Conservation (phyloP, 2,888 invertebrate species). For the Pocota personata region DNA sequence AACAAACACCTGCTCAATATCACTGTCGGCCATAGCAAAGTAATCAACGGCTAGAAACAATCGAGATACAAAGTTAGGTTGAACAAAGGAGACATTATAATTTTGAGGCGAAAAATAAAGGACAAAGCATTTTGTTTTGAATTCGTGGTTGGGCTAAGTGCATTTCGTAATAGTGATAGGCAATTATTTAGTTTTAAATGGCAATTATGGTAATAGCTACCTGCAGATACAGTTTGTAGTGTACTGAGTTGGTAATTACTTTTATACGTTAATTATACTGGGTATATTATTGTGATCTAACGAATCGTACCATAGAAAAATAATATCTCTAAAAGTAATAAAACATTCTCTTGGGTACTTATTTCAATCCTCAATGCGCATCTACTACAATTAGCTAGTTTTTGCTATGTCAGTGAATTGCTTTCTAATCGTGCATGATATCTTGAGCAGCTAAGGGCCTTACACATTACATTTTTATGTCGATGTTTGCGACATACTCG, state of each 20-base stretch:
- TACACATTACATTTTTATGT: no score
- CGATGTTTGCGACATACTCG: no score
- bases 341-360: no score
- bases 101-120: background rate
- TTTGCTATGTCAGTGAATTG: no score
- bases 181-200: background rate
- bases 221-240: background rate
- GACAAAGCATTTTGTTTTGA: background rate
- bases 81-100: background rate
- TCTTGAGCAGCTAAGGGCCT: no score
- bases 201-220: background rate
- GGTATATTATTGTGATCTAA: no score
- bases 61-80: background rate
- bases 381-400: no score
- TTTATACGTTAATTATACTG: no score
- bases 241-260: background rate
- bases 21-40: constrained; percentile 34
- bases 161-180: background rate
- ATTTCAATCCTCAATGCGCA: no score
- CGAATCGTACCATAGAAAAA: no score
- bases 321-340: no score
- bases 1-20: constrained; percentile 63
- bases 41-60: constrained; percentile 41
- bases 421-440: no score
- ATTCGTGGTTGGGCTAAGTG: background rate